Evolutionary conservation across 2,113 vertebrate species (phyloP).

Genomic region (Anhinga anhinga): DNA sequence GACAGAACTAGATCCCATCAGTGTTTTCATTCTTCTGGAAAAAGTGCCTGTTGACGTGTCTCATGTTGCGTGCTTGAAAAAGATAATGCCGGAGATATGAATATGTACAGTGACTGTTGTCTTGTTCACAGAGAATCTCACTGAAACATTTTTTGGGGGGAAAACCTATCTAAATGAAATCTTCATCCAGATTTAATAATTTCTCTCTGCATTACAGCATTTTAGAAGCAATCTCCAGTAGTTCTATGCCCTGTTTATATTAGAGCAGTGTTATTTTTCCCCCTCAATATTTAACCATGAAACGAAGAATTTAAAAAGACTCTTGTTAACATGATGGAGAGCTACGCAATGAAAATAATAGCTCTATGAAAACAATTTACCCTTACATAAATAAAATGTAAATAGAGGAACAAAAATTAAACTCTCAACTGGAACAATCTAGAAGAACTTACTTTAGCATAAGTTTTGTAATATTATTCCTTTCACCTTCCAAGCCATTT

Average conservation of each 20-base stretch:
- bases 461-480: neutral
- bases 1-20: neutral
- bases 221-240: neutral
- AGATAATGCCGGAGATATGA: neutral
- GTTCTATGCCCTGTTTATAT: neutral
- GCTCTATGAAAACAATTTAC: neutral
- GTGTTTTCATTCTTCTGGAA: neutral
- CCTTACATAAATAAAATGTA: neutral
- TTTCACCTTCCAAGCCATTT: neutral
- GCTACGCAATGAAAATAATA: neutral
- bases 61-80: rapidly evolving
- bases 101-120: neutral
- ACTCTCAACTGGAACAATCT: neutral
- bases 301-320: neutral
- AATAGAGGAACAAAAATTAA: neutral
- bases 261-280: rapidly evolving
- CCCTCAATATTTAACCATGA: neutral
- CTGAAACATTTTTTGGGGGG: neutral
- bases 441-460: neutral
- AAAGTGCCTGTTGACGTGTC: neutral
- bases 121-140: neutral
- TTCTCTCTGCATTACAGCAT: neutral
- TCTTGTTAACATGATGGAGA: neutral
- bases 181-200: neutral
- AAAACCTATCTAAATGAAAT: neutral